Evolutionary conservation across 1,140 invertebrate species (phyloP), one percentile per base, ranked within the genome.

Genomic region (Drosophila albomicans): DNA sequence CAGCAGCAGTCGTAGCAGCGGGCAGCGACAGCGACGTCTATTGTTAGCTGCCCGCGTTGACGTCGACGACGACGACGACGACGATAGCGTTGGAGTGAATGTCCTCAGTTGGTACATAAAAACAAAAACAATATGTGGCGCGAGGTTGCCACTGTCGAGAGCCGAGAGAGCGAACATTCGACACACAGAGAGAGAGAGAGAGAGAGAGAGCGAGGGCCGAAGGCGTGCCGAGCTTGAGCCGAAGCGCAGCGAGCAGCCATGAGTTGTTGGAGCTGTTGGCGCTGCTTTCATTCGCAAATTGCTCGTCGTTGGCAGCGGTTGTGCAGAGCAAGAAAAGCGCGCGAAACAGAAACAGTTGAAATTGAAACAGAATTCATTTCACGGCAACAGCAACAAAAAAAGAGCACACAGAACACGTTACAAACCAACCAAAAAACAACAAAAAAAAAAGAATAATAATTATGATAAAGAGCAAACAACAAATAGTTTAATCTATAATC

Each of bases 211-310:
- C 30, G 58, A 8, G 5, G 30, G 11, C 66, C 67, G 28, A 69
- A 70, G 30, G 32, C 8, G 11, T 30, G 66, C 68, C 54, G 35
- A 62, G 58, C 38, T 54, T 43, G 30, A 57, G 51, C 69, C 67
- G 73, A 78, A 51, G 41, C 57, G 7, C 16, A 30, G 6, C 38
- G 74, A 65, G 54, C 63, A 59, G 45, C 73, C 71, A 66, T 79
- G 73, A 76, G 65, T 67, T 75, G 79, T 70, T 75, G 51, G 75
- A 62, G 82, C 77, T 82, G 71, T 41, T 76, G 78, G 59, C 58
- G 64, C 66, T 68, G 78, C 76, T 82, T 88, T 92, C 91, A 92
- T 91, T 92, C 91, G 86, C 85, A 91, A 92, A 91, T 92, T 81
- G 82, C 87, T 88, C 88, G 86, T 92, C 91, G 88, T 86, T 78